These are phyloP conservation scores for Pseudochirops corinnae DNA, from an alignment of 2,797 vertebrate species.

Conservation along the genomic window DNA sequence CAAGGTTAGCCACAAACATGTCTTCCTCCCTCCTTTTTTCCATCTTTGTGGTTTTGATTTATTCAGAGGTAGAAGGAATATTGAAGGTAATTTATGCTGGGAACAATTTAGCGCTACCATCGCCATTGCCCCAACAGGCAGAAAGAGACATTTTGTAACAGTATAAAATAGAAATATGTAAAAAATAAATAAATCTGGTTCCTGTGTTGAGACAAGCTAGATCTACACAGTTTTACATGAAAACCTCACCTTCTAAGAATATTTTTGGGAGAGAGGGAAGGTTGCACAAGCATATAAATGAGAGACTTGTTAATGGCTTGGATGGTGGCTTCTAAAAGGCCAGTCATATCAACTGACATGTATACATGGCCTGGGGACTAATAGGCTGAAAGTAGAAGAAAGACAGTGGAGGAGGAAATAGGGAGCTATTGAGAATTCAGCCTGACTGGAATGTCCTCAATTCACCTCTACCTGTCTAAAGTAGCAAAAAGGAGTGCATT, in stretches of 20 bases:
- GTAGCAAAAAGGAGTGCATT: background rate
- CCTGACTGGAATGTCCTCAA: background rate
- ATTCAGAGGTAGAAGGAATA: slow-evolving; percentile 1
- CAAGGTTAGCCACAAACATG: background rate
- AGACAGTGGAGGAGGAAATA: background rate
- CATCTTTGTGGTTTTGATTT: background rate
- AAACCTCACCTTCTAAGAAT: background rate
- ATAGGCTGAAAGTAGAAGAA: background rate
- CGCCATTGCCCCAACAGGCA: background rate
- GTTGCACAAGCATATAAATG: background rate
- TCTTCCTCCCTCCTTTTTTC: background rate
- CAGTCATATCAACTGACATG: background rate
- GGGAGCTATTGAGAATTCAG: background rate
- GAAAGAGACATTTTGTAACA: slow-evolving; percentile 14
- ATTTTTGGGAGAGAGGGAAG: background rate
- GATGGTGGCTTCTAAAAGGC: background rate
- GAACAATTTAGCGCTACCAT: background rate
- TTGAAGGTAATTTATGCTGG: background rate
- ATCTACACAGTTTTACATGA: background rate
- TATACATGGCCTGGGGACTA: background rate
- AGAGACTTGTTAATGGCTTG: background rate
- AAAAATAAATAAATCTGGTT: background rate
- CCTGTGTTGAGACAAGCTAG: background rate
- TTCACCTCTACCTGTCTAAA: background rate
- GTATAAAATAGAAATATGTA: background rate